These are phyloP conservation scores for Euplagia quadripunctaria DNA, from an alignment of 2,888 invertebrate genomes.

Conservation along the genomic window DNA sequence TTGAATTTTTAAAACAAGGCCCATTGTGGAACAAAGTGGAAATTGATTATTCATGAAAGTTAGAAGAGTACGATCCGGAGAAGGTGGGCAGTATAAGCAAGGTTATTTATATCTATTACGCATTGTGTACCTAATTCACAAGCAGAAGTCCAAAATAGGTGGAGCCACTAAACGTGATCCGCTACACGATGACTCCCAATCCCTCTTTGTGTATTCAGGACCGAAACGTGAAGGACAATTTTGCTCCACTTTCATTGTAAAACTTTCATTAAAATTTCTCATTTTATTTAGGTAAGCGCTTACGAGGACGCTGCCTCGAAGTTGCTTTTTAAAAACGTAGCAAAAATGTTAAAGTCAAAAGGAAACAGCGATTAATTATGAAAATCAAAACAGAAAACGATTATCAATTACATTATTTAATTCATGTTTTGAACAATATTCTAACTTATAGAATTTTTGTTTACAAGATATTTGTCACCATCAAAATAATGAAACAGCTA, in stretches of 20 bases:
- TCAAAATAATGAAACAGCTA: slow-evolving; percentile 10
- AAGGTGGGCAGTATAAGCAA: slow-evolving; percentile 24
- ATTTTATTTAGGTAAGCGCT: slow-evolving; percentile 34
- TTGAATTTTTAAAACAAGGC: slow-evolving; percentile 56
- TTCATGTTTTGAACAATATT: slow-evolving; percentile 35
- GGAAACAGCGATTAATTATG: slow-evolving; percentile 18
- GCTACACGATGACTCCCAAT: slow-evolving; percentile 48
- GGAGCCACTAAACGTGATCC: slow-evolving; percentile 55
- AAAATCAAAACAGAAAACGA: slow-evolving; percentile 9
- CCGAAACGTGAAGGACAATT: slow-evolving; percentile 44
- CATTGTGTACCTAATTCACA: slow-evolving; percentile 29
- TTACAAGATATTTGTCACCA: slow-evolving; percentile 40
- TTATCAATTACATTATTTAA: slow-evolving; percentile 35
- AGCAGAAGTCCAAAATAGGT: slow-evolving; percentile 35
- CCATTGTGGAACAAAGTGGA: slow-evolving; percentile 48
- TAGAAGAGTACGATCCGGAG: slow-evolving; percentile 50
- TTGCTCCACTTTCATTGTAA: slow-evolving; percentile 53
- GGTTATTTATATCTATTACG: slow-evolving; percentile 37
- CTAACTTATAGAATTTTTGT: slow-evolving; percentile 48
- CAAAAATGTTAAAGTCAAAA: slow-evolving; percentile 14
- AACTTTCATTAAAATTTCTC: slow-evolving; percentile 53
- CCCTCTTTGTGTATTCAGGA: slow-evolving; percentile 62
- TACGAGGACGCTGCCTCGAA: slow-evolving; percentile 11
- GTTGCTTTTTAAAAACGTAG: slow-evolving; percentile 21
- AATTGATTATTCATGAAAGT: slow-evolving; percentile 66